Conservation (phyloP, 2,113 vertebrate species). For the Bothrops jararaca region DNA sequence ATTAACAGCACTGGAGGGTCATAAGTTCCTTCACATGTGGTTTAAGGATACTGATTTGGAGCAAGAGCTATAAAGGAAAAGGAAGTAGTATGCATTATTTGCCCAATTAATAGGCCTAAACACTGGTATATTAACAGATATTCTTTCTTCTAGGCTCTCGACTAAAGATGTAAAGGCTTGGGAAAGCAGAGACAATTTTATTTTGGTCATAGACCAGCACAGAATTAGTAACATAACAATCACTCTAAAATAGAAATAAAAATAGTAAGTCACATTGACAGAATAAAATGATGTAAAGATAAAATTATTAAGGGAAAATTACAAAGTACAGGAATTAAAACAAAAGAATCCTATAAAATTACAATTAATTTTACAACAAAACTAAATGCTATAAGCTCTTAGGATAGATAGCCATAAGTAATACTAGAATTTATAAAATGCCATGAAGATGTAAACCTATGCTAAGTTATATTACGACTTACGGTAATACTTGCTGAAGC, state of each 20-base stretch:
- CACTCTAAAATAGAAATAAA: background rate
- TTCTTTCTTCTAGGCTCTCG: slow-evolving; percentile 39
- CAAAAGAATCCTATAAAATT: background rate
- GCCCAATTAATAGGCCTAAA: slow-evolving; percentile 9
- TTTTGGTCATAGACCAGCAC: background rate
- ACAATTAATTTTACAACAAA: background rate
- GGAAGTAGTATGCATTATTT: background rate
- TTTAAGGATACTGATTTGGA: background rate
- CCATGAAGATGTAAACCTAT: background rate
- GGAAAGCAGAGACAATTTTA: background rate
- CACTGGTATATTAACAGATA: slow-evolving; percentile 44
- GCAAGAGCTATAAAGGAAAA: background rate
- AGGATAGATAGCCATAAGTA: background rate
- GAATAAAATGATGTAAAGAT: background rate
- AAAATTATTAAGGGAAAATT: background rate
- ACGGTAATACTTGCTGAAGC: background rate
- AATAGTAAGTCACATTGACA: background rate
- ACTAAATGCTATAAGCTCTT: background rate
- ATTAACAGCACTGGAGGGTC: background rate
- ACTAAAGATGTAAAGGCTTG: background rate
- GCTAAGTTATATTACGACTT: background rate
- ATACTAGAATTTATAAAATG: background rate
- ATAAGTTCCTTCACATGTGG: background rate
- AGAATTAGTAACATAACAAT: background rate
- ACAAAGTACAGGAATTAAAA: background rate